Base-by-base conservation (phyloP, 2,888 invertebrate genomes). In the Helleia helle region DNA sequence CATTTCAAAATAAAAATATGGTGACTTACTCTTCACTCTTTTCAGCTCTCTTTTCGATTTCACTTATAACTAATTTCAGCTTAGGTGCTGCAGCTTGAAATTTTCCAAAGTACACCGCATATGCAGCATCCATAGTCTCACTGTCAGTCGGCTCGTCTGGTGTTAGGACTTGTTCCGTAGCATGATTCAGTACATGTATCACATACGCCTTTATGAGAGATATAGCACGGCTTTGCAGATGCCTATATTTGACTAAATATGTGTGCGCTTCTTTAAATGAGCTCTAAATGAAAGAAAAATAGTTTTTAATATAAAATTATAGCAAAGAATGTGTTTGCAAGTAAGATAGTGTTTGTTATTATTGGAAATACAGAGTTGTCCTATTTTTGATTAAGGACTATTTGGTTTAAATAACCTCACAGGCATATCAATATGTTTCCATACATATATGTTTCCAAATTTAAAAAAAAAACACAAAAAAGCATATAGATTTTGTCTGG, bases 21-120 rank as follows among this genome's bases (percentile, higher is more conserved):
- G n/a, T 29, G 31, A 86, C 88, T 85, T 81, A 96, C 88, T 95
- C 94, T 26, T 89, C 81, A 63, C 90, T 90, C 45, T 86, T 88
- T 38, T 90, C 89, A 0, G 91, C 86, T 40, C 96, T 87, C 1
- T 87, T 83, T 71, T 98, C 97, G 15, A 98, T 87, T 56, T 96
- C 90, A 46, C 90, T 88, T 29, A 97, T 91, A 5, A 98, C 88
- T 43, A 90, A 88, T 56, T 90, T 93, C 1, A 97, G 87, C 64
- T 95, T 93, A 0, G 93, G 91, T 0, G 97, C 92, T n/a, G 94
- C 93, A 0, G 95, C 93, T 67, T 97, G 94, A 68, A 98, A 99
- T 75, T 96, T 95, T 0, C 97, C 97, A 63, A 98, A 99, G 62
- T 95, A 97, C 24, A 89, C 89, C 34, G 92, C 96, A 81, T 90